phyloP scores from a whole-genome alignment of 2,888 invertebrate genomes.

The Pseudanteris insignis region DNA sequence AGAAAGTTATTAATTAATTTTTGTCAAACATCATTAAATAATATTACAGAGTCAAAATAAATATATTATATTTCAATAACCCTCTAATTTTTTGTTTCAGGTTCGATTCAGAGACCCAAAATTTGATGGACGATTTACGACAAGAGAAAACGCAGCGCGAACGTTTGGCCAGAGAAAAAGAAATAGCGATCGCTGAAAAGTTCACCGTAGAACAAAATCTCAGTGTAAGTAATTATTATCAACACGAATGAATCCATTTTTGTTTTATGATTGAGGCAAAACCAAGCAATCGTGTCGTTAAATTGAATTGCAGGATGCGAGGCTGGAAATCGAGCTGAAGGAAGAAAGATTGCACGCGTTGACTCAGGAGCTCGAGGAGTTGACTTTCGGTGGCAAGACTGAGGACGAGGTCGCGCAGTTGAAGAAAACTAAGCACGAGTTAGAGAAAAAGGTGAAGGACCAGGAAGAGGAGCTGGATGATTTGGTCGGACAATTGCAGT shows the following conservation, averaged over 20 bases:
- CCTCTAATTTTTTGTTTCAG: conserved; percentile 55
- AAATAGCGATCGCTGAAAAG: conserved; percentile 85
- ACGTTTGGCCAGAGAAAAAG: conserved; percentile 82
- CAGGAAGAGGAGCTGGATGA: conserved; percentile 97
- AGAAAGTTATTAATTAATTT: too few relatives aligned
- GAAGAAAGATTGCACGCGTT: conserved; percentile 84
- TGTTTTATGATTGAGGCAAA: too few relatives aligned
- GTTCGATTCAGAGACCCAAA: conserved; percentile 88
- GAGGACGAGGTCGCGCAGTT: conserved; percentile 87
- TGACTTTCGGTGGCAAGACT: conserved; percentile 80
- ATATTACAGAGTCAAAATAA: too few relatives aligned
- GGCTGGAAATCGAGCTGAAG: conserved; percentile 87
- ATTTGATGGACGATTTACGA: conserved; percentile 82
- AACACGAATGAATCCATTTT: conserved; percentile 4
- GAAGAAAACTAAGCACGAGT: conserved; percentile 84
- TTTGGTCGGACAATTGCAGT: conserved; percentile 87
- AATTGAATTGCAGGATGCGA: conserved; percentile 74
- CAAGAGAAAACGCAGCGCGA: conserved; percentile 84
- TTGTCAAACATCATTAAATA: too few relatives aligned
- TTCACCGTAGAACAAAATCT: conserved; percentile 86
- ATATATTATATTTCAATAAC: too few relatives aligned
- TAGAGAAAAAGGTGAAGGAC: conserved; percentile 84
- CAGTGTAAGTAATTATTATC: conserved; percentile 80
- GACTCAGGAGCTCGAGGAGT: conserved; percentile 85
- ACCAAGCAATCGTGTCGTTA: conserved; percentile 8